A percentile compares a stretch with the other conserved stretches of the same genome.
These are phyloP conservation scores for Allophyes oxyacanthae DNA, from an alignment of 2,888 invertebrate species.

Conservation along the genomic window DNA sequence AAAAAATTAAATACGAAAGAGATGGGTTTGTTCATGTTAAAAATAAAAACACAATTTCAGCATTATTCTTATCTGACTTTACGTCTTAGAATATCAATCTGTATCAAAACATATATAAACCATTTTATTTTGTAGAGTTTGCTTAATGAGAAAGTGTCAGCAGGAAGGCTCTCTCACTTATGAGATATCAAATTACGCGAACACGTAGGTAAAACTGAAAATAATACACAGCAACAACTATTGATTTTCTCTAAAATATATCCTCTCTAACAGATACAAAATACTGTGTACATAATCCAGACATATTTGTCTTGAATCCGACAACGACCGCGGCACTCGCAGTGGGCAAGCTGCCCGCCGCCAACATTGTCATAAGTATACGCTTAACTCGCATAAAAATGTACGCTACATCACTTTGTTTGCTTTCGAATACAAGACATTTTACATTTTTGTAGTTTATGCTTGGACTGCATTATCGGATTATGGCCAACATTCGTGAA, in stretches of 20 bases:
- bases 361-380: slow-evolving; percentile 44
- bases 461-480: slow-evolving; percentile 19
- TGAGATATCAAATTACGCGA: too few relatives aligned
- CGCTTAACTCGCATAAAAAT: slow-evolving; percentile 45
- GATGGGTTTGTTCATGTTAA: too few relatives aligned
- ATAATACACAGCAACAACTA: too few relatives aligned
- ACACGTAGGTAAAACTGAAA: too few relatives aligned
- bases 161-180: too few relatives aligned
- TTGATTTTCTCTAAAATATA: slow-evolving; percentile 3
- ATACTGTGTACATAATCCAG: slow-evolving; percentile 40
- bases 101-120: too few relatives aligned
- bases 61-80: too few relatives aligned
- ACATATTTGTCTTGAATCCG: slow-evolving; percentile 52
- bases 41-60: too few relatives aligned
- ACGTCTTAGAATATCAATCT: too few relatives aligned
- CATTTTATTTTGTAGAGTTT: too few relatives aligned
- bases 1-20: too few relatives aligned
- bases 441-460: slow-evolving; percentile 25
- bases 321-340: slow-evolving; percentile 32
- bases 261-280: slow-evolving; percentile 23
- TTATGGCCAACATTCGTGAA: slow-evolving; percentile 8
- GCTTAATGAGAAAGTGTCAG: too few relatives aligned
- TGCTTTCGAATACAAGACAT: slow-evolving; percentile 21
- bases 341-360: slow-evolving; percentile 32
- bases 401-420: slow-evolving; percentile 20